Conservation (phyloP, 1,140 invertebrate genomes). For the Oedothorax gibbosus region DNA sequence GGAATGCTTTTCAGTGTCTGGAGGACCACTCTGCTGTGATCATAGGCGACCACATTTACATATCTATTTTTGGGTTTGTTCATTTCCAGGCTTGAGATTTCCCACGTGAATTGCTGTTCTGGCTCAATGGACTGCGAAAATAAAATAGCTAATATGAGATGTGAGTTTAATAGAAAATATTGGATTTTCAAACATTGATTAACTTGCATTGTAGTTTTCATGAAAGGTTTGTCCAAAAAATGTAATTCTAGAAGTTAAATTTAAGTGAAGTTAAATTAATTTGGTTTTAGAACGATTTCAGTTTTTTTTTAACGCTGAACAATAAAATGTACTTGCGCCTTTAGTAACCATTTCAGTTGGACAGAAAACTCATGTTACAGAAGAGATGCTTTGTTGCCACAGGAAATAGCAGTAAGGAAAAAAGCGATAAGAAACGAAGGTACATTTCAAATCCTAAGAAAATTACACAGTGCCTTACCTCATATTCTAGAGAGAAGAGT, state of each 20-base stretch:
- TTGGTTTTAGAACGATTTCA: not conserved
- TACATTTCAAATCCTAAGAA: too few relatives aligned
- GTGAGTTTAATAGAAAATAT: too few relatives aligned
- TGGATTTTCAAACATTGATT: too few relatives aligned
- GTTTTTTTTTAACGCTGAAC: not conserved
- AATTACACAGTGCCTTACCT: constrained; percentile 68
- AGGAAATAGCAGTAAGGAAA: too few relatives aligned
- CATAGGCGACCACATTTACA: constrained; percentile 99
- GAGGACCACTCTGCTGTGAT: constrained; percentile 97
- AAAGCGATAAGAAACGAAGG: too few relatives aligned
- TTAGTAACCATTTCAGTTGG: too few relatives aligned
- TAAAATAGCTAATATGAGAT: not conserved
- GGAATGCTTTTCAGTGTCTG: constrained; percentile 80
- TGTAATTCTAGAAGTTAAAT: too few relatives aligned
- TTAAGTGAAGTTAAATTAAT: too few relatives aligned
- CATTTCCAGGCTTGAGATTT: constrained; percentile 96
- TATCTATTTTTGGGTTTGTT: constrained; percentile 99
- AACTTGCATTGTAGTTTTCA: too few relatives aligned
- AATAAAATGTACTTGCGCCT: not conserved
- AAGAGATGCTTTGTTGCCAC: too few relatives aligned
- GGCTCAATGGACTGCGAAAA: constrained; percentile 90
- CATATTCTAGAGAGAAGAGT: constrained; percentile 96
- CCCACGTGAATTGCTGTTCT: constrained; percentile 99
- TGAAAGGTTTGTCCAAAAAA: too few relatives aligned
- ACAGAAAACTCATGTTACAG: too few relatives aligned